Evolutionary conservation across 2,797 vertebrate genomes (phyloP).

Genomic region (Luscinia luscinia): DNA sequence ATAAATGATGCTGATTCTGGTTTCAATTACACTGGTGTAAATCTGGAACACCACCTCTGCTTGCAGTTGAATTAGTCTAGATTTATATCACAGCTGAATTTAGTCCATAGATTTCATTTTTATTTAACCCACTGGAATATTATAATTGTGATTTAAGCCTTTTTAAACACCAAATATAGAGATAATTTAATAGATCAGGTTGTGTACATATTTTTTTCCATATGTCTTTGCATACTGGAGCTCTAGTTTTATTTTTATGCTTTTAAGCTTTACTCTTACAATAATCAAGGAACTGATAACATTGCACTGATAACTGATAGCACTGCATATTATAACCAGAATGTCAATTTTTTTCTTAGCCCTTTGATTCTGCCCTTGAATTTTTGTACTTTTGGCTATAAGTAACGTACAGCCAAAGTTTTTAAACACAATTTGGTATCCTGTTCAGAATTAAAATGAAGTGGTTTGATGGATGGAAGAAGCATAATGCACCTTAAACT

Average conservation of each 20-base stretch:
- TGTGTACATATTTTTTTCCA: neutral
- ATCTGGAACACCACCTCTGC: conserved; percentile 41
- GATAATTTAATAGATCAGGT: neutral
- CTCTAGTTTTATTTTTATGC: conserved; percentile 46
- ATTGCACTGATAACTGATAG: conserved; percentile 31
- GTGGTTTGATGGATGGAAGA: neutral
- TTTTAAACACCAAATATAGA: neutral
- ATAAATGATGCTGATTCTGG: conserved; percentile 65
- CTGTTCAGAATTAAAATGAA: neutral
- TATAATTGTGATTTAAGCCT: neutral
- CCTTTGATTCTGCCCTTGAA: conserved; percentile 29
- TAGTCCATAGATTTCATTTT: neutral
- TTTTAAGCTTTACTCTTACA: conserved; percentile 54
- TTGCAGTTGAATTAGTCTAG: conserved; percentile 33
- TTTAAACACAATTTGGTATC: neutral
- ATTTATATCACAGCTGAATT: conserved; percentile 15
- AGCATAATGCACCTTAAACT: neutral
- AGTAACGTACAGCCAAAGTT: neutral
- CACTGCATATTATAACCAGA: conserved; percentile 36
- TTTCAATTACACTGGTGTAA: conserved; percentile 49
- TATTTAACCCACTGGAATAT: neutral
- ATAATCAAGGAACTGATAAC: conserved; percentile 44
- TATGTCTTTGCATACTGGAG: conserved; percentile 50
- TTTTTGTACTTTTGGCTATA: neutral
- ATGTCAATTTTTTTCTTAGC: conserved; percentile 19